Evolutionary conservation across 1,140 invertebrate species (phyloP).

Genomic region (Lordiphosa clarofinis): DNA sequence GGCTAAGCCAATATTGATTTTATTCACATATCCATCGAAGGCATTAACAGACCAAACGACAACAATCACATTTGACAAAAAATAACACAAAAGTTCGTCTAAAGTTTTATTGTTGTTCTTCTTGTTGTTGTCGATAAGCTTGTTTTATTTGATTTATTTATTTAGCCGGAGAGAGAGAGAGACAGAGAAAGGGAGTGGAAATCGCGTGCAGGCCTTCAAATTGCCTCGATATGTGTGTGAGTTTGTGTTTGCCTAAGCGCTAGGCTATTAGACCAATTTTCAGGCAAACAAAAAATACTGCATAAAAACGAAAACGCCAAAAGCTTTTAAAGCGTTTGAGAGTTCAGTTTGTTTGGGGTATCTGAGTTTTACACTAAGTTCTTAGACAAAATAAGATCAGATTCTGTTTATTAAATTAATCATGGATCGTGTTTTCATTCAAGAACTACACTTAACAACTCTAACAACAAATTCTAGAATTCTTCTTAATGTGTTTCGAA

Average conservation of each 20-base stretch:
- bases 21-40: constrained; percentile 49
- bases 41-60: constrained; percentile 21
- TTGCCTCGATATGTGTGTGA: constrained; percentile 28
- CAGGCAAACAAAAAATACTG: constrained; percentile 41
- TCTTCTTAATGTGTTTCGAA: too few species aligned
- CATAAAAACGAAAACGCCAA: constrained; percentile 13
- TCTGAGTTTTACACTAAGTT: too few species aligned
- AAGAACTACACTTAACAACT: too few species aligned
- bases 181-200: neutral
- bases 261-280: constrained; percentile 62
- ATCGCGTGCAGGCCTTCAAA: constrained; percentile 18
- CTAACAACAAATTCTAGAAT: too few species aligned
- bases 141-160: constrained; percentile 44
- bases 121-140: constrained; percentile 32
- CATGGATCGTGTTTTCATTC: too few species aligned
- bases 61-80: constrained; percentile 15
- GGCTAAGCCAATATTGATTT: constrained; percentile 62
- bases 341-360: neutral
- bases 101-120: constrained; percentile 33
- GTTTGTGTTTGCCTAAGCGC: constrained; percentile 29
- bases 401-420: too few species aligned
- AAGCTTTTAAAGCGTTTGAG: constrained; percentile 27
- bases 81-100: constrained; percentile 40
- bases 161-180: constrained; percentile 18
- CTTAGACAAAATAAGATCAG: too few species aligned